Evolutionary conservation across 2,797 vertebrate genomes (phyloP).

Genomic region (Eutrigla gurnardus): DNA sequence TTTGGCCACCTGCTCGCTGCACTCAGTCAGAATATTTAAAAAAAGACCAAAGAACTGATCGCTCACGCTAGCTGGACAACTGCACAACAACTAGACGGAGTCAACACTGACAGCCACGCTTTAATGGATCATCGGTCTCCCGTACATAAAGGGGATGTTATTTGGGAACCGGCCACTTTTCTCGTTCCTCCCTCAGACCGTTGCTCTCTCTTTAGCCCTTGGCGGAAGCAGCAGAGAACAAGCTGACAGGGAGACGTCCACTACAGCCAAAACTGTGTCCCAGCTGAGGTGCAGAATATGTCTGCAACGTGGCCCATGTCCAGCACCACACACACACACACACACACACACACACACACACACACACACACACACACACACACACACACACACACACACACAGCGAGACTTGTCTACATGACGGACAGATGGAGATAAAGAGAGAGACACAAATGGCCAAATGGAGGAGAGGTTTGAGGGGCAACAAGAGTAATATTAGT

Average conservation of each 20-base stretch:
- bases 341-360: conserved; percentile 22
- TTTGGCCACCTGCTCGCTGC: conserved; percentile 54
- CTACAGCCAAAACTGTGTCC: conserved; percentile 46
- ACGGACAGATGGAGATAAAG: conserved; percentile 34
- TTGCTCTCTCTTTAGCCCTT: conserved; percentile 21
- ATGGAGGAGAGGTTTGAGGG: conserved; percentile 25
- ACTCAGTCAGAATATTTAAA: conserved; percentile 49
- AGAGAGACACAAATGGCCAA: conserved; percentile 13
- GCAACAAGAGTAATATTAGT: conserved; percentile 9
- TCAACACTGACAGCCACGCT: conserved; percentile 22
- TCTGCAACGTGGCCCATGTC: conserved; percentile 65
- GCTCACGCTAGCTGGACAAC: conserved; percentile 36
- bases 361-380: conserved; percentile 1
- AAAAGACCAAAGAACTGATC: conserved; percentile 54
- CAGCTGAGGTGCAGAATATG: conserved; percentile 58
- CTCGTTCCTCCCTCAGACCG: conserved; percentile 13
- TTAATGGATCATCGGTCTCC: conserved; percentile 9
- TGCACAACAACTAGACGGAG: conserved; percentile 25
- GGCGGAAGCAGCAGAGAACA: conserved; percentile 24
- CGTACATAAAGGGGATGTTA: neutral
- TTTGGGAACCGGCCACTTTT: conserved; percentile 13
- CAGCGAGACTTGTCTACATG: conserved; percentile 31
- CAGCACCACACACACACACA: conserved; percentile 49
- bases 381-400: conserved; percentile 5
- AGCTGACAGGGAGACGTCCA: conserved; percentile 18